Conservation (phyloP, 2,113 vertebrate species). For the Circaetus cinerascens region DNA sequence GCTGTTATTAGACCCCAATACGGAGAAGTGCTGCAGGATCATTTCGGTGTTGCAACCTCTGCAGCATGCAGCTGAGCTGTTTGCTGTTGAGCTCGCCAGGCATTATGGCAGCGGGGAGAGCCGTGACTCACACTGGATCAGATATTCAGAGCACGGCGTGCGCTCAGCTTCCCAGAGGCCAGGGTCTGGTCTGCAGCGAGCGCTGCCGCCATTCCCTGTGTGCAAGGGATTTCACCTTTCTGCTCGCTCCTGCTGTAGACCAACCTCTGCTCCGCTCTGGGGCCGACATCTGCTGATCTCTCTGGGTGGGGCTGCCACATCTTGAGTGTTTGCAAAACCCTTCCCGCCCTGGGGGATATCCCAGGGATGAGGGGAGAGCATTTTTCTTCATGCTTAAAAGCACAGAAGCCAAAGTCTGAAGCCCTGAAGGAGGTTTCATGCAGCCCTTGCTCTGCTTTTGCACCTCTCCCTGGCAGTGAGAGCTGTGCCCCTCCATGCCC, state of each 20-base stretch:
- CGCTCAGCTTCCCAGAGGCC: fast-evolving
- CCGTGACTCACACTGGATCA: fast-evolving
- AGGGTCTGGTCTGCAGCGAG: background rate
- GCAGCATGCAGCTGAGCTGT: background rate
- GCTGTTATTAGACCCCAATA: background rate
- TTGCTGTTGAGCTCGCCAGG: background rate
- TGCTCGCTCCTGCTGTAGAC: background rate
- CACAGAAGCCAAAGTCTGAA: background rate
- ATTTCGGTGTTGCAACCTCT: background rate
- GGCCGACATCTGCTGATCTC: fast-evolving
- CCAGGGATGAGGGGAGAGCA: background rate
- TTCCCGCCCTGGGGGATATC: background rate
- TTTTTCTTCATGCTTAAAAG: background rate
- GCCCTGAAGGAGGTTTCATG: background rate
- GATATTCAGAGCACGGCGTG: fast-evolving
- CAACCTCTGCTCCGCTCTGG: background rate
- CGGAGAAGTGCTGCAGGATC: background rate
- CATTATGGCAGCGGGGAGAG: fast-evolving
- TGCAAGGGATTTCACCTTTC: background rate
- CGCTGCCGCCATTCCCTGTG: background rate
- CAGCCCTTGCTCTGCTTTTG: background rate
- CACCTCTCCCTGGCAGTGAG: background rate
- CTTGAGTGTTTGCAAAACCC: background rate
- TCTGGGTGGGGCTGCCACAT: background rate
- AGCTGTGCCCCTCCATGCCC: background rate